Evolutionary conservation across 2,113 vertebrate species (phyloP).

Genomic region (Pelobates fuscus): DNA sequence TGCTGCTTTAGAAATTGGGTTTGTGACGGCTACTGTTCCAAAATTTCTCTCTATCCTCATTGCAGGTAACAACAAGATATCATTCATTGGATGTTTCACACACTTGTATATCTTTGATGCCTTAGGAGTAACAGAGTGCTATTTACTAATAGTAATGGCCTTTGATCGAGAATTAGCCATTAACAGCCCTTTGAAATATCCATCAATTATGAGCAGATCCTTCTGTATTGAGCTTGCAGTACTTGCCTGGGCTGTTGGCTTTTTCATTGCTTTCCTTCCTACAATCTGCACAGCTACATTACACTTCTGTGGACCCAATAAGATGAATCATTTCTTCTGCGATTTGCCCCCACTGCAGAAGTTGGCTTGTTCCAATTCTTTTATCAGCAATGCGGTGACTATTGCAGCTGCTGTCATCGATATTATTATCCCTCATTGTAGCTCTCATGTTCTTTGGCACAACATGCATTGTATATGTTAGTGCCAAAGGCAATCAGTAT

Average conservation of each 20-base stretch:
- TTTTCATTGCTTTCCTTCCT: background rate
- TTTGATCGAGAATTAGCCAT: constrained; percentile 62
- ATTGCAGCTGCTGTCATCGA: background rate
- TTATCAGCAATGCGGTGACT: constrained; percentile 36
- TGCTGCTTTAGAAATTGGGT: constrained; percentile 51
- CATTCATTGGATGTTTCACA: constrained; percentile 42
- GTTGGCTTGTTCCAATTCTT: constrained; percentile 49
- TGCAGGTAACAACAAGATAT: constrained; percentile 43
- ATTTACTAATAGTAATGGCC: constrained; percentile 58
- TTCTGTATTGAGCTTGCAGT: constrained; percentile 49
- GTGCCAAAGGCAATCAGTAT: background rate
- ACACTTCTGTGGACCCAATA: background rate
- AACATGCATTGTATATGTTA: constrained; percentile 6
- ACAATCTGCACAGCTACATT: background rate
- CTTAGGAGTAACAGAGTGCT: constrained; percentile 6
- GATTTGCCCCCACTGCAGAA: background rate
- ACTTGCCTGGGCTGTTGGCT: constrained; percentile 45
- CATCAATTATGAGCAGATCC: constrained; percentile 48
- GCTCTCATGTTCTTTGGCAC: constrained; percentile 10
- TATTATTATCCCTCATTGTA: constrained; percentile 7
- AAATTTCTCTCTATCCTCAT: constrained; percentile 53
- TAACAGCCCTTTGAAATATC: constrained; percentile 58
- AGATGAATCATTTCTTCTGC: constrained; percentile 14
- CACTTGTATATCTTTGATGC: constrained; percentile 53
- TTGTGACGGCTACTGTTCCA: constrained; percentile 49